Evolutionary conservation across 2,888 invertebrate species (phyloP).

Genomic region (Lasioglossum pauxillum): DNA sequence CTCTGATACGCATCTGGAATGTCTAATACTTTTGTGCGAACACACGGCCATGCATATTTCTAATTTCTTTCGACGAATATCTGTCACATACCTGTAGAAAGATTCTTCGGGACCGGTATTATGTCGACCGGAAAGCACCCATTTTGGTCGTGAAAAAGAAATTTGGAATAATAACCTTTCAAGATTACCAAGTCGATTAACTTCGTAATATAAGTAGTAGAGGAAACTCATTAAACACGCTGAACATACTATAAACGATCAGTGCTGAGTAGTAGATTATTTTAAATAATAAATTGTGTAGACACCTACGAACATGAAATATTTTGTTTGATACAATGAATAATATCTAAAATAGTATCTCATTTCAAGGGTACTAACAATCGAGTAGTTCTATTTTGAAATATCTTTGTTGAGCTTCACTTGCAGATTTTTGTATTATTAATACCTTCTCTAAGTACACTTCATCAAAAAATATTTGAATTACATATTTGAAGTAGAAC

Average conservation of each 20-base stretch:
- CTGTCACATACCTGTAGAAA: not conserved
- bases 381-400: not conserved
- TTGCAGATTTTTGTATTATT: not conserved
- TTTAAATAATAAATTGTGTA: not conserved
- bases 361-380: not conserved
- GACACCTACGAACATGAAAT: not conserved
- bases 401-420: not conserved
- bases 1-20: constrained; percentile 44
- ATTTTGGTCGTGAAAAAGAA: not conserved
- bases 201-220: no score
- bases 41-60: not conserved
- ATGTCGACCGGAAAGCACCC: no score
- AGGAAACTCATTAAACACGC: no score
- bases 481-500: not conserved
- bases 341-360: not conserved
- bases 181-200: not conserved
- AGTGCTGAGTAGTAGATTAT: not conserved
- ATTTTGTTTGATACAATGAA: not conserved
- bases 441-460: not conserved
- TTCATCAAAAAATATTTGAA: not conserved
- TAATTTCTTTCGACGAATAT: constrained; percentile 15
- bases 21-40: constrained; percentile 36
- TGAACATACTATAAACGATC: not conserved
- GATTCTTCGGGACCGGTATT: not conserved
- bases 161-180: not conserved